These are phyloP conservation scores for Anastatus disparis DNA, from an alignment of 1,140 invertebrate species.

Conservation along the genomic window DNA sequence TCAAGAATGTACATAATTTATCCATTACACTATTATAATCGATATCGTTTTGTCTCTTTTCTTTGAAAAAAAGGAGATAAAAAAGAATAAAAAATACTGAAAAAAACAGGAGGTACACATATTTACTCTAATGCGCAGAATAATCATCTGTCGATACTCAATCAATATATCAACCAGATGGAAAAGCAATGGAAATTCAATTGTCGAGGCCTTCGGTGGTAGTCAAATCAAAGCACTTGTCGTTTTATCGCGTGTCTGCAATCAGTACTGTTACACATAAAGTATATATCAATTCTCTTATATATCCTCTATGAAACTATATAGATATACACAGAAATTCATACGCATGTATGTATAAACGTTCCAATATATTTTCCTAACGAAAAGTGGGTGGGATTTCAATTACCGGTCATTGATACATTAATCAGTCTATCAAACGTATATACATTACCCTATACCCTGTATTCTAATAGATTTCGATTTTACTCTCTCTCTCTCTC, in stretches of 20 bases:
- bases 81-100: too few relatives aligned
- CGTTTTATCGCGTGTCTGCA: background rate
- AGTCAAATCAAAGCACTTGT: conserved; percentile 15
- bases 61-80: too few relatives aligned
- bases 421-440: conserved; percentile 16
- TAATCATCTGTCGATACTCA: too few relatives aligned
- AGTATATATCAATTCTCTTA: background rate
- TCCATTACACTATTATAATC: too few relatives aligned
- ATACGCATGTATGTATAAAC: too few relatives aligned
- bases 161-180: background rate
- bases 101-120: too few relatives aligned
- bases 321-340: too few relatives aligned
- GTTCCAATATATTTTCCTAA: too few relatives aligned
- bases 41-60: too few relatives aligned
- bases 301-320: background rate
- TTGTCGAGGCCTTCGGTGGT: background rate
- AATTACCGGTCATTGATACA: conserved; percentile 30
- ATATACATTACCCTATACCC: too few relatives aligned
- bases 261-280: background rate
- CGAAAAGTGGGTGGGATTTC: background rate
- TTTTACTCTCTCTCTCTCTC: background rate
- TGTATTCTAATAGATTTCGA: conserved; percentile 11
- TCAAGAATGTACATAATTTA: too few relatives aligned
- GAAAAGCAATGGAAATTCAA: background rate
- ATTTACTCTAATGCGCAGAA: too few relatives aligned